phyloP scores from a whole-genome alignment of 2,797 vertebrate species.

The Pangasius djambal region DNA sequence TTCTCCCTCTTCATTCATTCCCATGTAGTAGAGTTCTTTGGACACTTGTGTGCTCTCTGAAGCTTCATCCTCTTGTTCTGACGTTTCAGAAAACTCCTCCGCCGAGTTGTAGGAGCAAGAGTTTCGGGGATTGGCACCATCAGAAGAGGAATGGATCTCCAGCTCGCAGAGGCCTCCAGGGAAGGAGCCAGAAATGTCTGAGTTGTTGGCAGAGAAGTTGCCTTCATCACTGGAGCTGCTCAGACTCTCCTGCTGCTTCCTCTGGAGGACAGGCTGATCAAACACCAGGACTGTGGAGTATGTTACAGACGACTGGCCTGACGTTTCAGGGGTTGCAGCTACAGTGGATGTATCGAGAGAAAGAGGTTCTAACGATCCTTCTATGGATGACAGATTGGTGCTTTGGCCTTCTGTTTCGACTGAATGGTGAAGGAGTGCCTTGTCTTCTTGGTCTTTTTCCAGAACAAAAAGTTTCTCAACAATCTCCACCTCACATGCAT shows the following conservation, averaged over 20 bases:
- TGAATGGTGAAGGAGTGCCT: conserved; percentile 28
- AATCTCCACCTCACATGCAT: conserved; percentile 83
- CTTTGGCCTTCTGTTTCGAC: conserved; percentile 29
- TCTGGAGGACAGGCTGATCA: conserved; percentile 55
- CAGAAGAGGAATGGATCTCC: conserved; percentile 64
- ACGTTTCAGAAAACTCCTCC: conserved; percentile 83
- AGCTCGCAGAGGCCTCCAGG: conserved; percentile 76
- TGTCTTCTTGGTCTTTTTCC: conserved; percentile 46
- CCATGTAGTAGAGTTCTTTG: conserved; percentile 78
- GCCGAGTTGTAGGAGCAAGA: conserved; percentile 79
- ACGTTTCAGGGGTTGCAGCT: conserved; percentile 50
- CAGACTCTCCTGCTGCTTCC: conserved; percentile 60
- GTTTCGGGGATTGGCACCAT: conserved; percentile 64
- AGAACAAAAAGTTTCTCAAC: conserved; percentile 70
- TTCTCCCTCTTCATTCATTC: conserved; percentile 68
- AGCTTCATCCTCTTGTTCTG: conserved; percentile 73
- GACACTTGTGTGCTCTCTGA: conserved; percentile 55
- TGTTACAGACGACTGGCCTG: conserved; percentile 73
- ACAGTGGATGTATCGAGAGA: conserved; percentile 44
- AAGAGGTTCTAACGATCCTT: conserved; percentile 32
- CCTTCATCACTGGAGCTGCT: conserved; percentile 76
- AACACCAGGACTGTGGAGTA: conserved; percentile 78
- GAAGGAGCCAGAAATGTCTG: conserved; percentile 76
- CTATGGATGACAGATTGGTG: conserved; percentile 27
- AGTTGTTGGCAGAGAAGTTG: conserved; percentile 75